Evolutionary conservation across 2,113 vertebrate genomes (phyloP), one percentile per base, ranked within the genome.

Genomic region (Halcyon malimbica): DNA sequence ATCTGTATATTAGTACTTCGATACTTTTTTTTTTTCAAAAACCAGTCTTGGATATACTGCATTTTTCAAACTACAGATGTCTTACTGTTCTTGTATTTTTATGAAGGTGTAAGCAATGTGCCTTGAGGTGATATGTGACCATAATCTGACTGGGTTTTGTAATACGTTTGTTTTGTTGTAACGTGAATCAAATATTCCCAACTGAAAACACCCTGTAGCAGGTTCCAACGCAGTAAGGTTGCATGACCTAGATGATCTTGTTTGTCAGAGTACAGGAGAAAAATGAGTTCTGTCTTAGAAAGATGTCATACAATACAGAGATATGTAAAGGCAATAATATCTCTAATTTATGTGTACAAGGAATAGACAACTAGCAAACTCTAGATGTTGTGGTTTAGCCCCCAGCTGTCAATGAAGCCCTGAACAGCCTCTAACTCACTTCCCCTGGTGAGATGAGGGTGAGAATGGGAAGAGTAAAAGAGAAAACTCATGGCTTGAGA

Each of bases 401-500:
- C 31, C 3, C 16, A 1, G 8, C 7, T 4, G 6, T 3, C 16
- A 70, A 4, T 37, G 39, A 29, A 53, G 4, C 5, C 2, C 16
- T 5, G 24, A 13, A 4, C 11, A 63, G 25, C 10, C 2, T 0
- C 19, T 85, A 1, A 3, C 50, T n/a, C 7, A 2, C 5, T 67
- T 5, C 4, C 5, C 0, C 0, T 0, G 0, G 5, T n/a, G 9
- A 14, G 4, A n/a, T 16, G 19, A 5, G 23, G 25, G 33, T 67
- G 41, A 62, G 6, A 10, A 14, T 3, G 1, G 0, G 19, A 89
- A 86, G 6, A 1, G 19, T 42, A 25, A 46, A 83, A 23, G 26
- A 28, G 31, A 65, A 81, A 74, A 81, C 13, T 6, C 3, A 0
- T 14, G 15, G 13, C 5, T 2, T 35, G 42, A 74, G 20, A 29